phyloP scores from a whole-genome alignment of 2,113 vertebrate species.

The Probosciger aterrimus region DNA sequence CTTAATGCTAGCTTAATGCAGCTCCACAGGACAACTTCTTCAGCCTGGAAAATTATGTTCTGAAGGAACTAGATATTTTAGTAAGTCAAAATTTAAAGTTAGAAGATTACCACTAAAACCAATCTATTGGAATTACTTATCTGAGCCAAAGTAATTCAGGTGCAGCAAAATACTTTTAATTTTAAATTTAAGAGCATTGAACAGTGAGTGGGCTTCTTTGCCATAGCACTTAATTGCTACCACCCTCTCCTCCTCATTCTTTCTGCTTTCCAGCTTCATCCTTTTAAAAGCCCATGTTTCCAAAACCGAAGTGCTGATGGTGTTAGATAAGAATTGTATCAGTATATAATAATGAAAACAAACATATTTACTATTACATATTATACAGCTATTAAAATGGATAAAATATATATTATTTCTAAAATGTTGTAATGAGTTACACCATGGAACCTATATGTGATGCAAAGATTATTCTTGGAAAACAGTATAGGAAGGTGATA shows the following conservation, averaged over 20 bases:
- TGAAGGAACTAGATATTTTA: slow-evolving; percentile 62
- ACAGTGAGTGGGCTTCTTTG: slow-evolving; percentile 50
- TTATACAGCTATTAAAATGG: background rate
- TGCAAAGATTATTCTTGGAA: background rate
- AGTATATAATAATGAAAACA: background rate
- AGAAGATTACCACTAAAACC: slow-evolving; percentile 60
- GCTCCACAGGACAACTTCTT: slow-evolving; percentile 34
- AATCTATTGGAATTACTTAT: slow-evolving; percentile 72
- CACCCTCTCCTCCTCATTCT: slow-evolving; percentile 11
- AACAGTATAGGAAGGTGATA: background rate
- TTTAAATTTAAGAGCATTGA: slow-evolving; percentile 71
- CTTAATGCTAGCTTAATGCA: background rate
- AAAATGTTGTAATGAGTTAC: background rate
- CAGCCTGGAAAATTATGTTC: slow-evolving; percentile 62
- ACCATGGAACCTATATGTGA: background rate
- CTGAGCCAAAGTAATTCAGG: slow-evolving; percentile 70
- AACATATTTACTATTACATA: background rate
- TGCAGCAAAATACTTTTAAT: slow-evolving; percentile 69
- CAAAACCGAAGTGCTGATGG: background rate
- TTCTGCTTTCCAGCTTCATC: slow-evolving; percentile 40
- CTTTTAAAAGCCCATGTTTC: slow-evolving; percentile 18
- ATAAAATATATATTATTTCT: background rate
- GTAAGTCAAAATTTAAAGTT: slow-evolving; percentile 64
- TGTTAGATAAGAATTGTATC: background rate
- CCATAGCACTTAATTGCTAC: background rate